A percentile compares a stretch with the other conserved stretches of the same genome.
These are phyloP conservation scores for Zosterops pallidus DNA, from an alignment of 2,113 vertebrate species.

Conservation along the genomic window DNA sequence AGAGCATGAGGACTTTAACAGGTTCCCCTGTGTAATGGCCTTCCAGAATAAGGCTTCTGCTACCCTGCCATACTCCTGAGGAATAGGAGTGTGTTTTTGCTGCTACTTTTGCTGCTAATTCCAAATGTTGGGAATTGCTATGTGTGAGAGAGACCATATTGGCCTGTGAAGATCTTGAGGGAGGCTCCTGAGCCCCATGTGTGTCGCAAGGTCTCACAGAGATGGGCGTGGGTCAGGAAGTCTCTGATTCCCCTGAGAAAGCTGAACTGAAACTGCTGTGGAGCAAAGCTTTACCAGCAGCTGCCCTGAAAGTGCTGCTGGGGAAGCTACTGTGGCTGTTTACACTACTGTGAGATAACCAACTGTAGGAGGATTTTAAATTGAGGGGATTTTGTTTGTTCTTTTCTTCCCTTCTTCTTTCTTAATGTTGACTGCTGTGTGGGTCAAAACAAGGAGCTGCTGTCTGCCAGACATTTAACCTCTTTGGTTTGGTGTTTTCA, in stretches of 20 bases:
- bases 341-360: background rate
- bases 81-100: background rate
- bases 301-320: background rate
- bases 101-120: background rate
- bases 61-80: background rate
- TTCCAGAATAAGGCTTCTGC: background rate
- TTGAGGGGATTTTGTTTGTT: background rate
- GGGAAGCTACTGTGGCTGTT: background rate
- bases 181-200: background rate
- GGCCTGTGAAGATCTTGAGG: background rate
- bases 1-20: background rate
- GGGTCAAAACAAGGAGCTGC: background rate
- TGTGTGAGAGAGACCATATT: background rate
- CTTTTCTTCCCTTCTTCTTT: background rate
- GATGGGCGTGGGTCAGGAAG: background rate
- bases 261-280: conserved; percentile 52
- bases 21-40: background rate
- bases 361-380: background rate
- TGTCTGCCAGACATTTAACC: conserved; percentile 1
- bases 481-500: conserved; percentile 8
- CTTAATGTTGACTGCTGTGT: background rate
- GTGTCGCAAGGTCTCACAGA: background rate
- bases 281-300: conserved; percentile 30
- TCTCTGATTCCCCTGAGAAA: background rate
- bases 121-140: background rate